Percentiles rank a stretch among this genome's conserved stretches.
These are phyloP conservation scores for Pantala flavescens DNA, from an alignment of 1,140 invertebrate species.

Conservation along the genomic window DNA sequence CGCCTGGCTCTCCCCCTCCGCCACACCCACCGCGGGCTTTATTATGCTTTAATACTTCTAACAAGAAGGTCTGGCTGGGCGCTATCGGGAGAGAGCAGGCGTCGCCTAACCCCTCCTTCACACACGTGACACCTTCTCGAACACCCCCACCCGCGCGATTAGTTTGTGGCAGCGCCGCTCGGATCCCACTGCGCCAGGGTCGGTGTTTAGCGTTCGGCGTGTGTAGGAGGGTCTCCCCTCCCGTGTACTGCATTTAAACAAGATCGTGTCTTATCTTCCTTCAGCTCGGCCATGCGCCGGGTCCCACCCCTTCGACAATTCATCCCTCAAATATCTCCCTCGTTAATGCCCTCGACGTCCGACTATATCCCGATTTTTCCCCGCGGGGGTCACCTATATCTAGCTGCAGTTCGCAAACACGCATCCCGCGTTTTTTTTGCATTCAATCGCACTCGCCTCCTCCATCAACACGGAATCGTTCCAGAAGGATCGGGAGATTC, in stretches of 20 bases:
- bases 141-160: background rate
- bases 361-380: too few relatives aligned
- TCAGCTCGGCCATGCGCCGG: background rate
- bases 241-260: constrained; percentile 1
- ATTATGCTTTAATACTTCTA: constrained; percentile 11
- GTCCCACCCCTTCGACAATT: background rate
- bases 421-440: too few relatives aligned
- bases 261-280: constrained; percentile 1
- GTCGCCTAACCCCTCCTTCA: background rate
- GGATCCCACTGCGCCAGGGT: background rate
- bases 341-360: background rate
- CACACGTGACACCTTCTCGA: background rate
- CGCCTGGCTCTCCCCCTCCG: background rate
- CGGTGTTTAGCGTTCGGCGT: constrained; percentile 6
- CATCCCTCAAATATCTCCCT: background rate
- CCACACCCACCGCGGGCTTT: background rate
- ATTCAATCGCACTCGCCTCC: too few relatives aligned
- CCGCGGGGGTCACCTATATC: too few relatives aligned
- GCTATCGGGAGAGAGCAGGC: background rate
- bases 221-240: background rate
- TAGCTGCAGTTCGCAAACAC: too few relatives aligned
- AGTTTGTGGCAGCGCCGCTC: background rate
- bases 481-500: too few relatives aligned
- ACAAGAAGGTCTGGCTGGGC: background rate
- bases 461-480: too few relatives aligned